Evolutionary conservation across 2,113 vertebrate species (phyloP), one percentile per base, ranked within the genome.

Genomic region (Caretta caretta): DNA sequence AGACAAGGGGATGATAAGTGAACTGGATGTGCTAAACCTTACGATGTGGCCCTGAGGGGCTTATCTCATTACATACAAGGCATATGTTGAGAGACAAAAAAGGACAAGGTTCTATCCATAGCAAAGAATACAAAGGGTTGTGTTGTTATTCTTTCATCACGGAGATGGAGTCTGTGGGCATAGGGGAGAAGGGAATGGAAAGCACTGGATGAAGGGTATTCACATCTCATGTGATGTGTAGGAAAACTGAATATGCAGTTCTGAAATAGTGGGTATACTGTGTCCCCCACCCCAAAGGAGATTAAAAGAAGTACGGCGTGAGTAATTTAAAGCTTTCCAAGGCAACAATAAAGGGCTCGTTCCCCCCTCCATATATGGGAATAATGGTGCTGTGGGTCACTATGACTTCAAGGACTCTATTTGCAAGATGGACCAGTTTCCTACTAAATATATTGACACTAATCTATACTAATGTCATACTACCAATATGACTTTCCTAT

Each of bases 401-500:
- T 88, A 17, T 29, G 0, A 65, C 84, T 89, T 94, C 76, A 48
- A 48, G 80, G 35, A 19, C 17, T 94, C 3, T 48, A 50, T 84
- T 48, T 89, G 29, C 17, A 84, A 51, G 92, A 94, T 38, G 24
- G 56, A 69, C 27, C 89, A 8, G 1, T 83, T 94, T 93, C 35
- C 19, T 57, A 89, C 62, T 35, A 95, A 56, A 10, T n/a, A 85
- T 35, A 20, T 90, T 48, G 48, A 87, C 11, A 79, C 24, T 42
- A 69, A 48, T 94, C 88, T 95, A 92, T 94, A 96, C 80, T 4
- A 31, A 65, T 35, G 31, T 35, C 59, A 1, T 82, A 83, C 79
- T 93, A 92, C 93, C 76, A 87, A 24, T 48, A 54, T 42, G 29
- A 76, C 46, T 91, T 94, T 83, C 62, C 92, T 89, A 62, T 22